These are phyloP conservation scores for Tapera naevia DNA, from an alignment of 2,797 vertebrate genomes.

Conservation along the genomic window DNA sequence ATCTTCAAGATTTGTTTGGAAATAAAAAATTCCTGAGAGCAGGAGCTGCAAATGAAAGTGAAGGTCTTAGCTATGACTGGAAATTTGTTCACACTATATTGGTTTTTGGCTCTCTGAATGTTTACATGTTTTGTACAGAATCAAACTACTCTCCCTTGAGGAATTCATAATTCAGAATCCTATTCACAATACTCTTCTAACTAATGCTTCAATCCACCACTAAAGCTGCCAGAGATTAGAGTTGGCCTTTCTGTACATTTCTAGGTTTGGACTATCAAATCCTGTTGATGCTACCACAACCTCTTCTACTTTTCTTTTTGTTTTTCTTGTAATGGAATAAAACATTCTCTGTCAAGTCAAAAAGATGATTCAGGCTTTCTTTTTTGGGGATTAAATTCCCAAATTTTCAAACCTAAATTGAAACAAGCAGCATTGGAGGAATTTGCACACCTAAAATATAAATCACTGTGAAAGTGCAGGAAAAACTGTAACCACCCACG, in stretches of 20 bases:
- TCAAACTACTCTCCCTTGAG: neutral
- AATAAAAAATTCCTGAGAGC: neutral
- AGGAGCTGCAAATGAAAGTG: neutral
- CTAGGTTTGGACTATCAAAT: neutral
- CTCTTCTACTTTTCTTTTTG: neutral
- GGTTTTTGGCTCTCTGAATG: neutral
- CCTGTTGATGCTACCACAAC: fast-evolving
- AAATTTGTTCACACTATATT: neutral
- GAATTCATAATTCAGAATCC: neutral
- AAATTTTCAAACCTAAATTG: neutral
- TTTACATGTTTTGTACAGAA: neutral
- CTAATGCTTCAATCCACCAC: neutral
- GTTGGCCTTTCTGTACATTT: neutral
- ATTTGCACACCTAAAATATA: neutral
- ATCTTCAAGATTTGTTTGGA: neutral
- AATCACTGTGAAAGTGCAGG: neutral
- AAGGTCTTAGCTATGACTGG: neutral
- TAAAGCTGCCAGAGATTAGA: neutral
- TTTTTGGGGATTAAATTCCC: neutral
- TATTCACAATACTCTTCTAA: neutral
- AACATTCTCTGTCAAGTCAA: neutral
- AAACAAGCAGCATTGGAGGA: neutral
- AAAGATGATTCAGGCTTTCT: neutral
- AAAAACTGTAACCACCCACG: neutral
- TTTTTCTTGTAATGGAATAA: neutral